Evolutionary conservation across 2,797 vertebrate species (phyloP).

Genomic region (Oophaga sylvatica): DNA sequence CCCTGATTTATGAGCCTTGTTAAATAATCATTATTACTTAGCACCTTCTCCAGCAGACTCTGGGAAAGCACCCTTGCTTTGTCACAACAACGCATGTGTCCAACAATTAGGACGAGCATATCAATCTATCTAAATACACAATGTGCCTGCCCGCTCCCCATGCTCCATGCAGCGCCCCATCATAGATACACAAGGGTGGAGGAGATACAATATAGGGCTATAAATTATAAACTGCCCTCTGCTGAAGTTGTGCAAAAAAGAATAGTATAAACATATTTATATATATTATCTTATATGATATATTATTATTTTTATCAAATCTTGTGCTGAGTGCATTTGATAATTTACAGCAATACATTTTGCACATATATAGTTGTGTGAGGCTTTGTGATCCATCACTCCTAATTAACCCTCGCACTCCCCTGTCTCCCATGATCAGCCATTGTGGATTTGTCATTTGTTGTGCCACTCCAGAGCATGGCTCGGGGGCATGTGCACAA

Average conservation of each 20-base stretch:
- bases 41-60: slow-evolving; percentile 68
- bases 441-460: slow-evolving; percentile 70
- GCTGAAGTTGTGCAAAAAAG: too few species aligned
- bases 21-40: slow-evolving; percentile 81
- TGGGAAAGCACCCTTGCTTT: slow-evolving; percentile 67
- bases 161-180: not conserved
- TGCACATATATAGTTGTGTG: too few species aligned
- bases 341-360: too few species aligned
- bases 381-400: slow-evolving; percentile 65
- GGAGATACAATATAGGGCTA: not conserved
- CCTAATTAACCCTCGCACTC: slow-evolving; percentile 75
- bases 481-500: slow-evolving; percentile 73
- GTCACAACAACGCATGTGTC: slow-evolving; percentile 68
- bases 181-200: not conserved
- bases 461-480: slow-evolving; percentile 69
- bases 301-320: too few species aligned
- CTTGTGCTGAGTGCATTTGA: too few species aligned
- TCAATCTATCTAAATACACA: slow-evolving; percentile 53
- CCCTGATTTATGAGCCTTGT: slow-evolving; percentile 83
- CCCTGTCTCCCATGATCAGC: slow-evolving; percentile 67
- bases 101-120: slow-evolving; percentile 64
- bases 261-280: too few species aligned
- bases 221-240: not conserved
- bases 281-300: too few species aligned
- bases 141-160: slow-evolving; percentile 5